These are phyloP conservation scores for Eupeodes corollae DNA, from an alignment of 1,140 invertebrate species.

Conservation along the genomic window DNA sequence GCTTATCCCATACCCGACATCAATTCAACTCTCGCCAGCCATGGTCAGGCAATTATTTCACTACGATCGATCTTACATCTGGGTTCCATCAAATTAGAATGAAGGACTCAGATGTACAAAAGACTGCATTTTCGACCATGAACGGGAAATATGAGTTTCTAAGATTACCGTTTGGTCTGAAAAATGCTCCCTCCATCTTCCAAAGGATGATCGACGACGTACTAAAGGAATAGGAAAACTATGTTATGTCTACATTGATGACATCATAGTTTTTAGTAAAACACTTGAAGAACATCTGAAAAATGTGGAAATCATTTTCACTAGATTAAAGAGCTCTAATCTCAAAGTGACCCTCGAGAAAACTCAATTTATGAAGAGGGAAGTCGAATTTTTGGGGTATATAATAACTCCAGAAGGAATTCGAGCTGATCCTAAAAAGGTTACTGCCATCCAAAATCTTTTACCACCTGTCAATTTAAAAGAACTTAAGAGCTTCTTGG, in stretches of 20 bases:
- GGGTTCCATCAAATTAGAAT: conserved; percentile 41
- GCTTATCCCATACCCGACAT: conserved; percentile 42
- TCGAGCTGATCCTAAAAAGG: conserved; percentile 17
- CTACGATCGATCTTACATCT: conserved; percentile 32
- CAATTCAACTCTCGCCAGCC: conserved; percentile 30
- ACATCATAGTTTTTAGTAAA: conserved; percentile 14
- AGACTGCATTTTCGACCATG: conserved; percentile 36
- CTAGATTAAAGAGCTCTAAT: conserved; percentile 15
- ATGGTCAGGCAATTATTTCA: conserved; percentile 35
- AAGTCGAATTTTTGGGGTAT: conserved; percentile 17
- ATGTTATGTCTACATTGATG: conserved; percentile 17
- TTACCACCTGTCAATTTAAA: conserved; percentile 9
- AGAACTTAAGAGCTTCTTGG: conserved; percentile 15
- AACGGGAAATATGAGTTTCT: conserved; percentile 33
- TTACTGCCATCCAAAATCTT: conserved; percentile 14
- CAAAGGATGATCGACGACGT: conserved; percentile 17
- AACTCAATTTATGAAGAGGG: conserved; percentile 9
- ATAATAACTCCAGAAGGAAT: conserved; percentile 16
- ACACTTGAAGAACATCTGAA: conserved; percentile 11
- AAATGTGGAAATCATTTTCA: conserved; percentile 26
- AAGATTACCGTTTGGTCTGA: conserved; percentile 25
- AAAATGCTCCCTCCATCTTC: conserved; percentile 23
- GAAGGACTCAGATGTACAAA: conserved; percentile 19
- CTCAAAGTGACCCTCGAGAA: conserved; percentile 14
- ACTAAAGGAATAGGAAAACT: conserved; percentile 11